Percentiles rank a stretch among this genome's conserved stretches.
Evolutionary conservation across 2,113 vertebrate species (phyloP).

Genomic region (Nestor notabilis): DNA sequence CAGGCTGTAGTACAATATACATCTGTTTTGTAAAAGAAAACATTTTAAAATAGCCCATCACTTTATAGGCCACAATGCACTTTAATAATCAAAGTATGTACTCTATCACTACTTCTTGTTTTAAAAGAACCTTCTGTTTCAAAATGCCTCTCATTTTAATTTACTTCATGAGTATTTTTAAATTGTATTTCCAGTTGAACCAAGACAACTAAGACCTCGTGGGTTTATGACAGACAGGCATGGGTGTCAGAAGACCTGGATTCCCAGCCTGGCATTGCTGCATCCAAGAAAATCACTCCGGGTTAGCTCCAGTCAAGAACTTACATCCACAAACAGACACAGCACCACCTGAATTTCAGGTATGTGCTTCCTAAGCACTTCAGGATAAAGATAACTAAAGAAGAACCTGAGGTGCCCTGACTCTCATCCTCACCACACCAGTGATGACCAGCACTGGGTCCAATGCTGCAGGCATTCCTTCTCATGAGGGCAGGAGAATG

Average conservation of each 20-base stretch:
- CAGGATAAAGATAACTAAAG: neutral
- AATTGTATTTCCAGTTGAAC: neutral
- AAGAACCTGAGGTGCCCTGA: neutral
- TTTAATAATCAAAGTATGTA: neutral
- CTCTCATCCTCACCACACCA: neutral
- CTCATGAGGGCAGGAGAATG: neutral
- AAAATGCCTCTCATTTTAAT: neutral
- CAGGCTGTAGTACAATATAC: neutral
- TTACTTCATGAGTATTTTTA: neutral
- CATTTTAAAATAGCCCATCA: neutral
- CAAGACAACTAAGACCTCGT: neutral
- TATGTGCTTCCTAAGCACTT: neutral
- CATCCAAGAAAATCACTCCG: neutral
- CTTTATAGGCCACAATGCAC: neutral
- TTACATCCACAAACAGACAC: neutral
- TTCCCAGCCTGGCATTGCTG: neutral
- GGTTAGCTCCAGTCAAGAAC: neutral
- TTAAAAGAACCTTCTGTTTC: neutral
- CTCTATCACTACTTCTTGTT: neutral
- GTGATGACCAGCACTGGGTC: rapidly evolving
- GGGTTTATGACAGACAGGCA: neutral
- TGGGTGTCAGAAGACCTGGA: neutral
- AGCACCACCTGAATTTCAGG: neutral
- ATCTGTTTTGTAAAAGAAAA: neutral
- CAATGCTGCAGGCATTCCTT: neutral